A percentile compares a stretch with the other conserved stretches of the same genome.
phyloP scores from a whole-genome alignment of 2,113 vertebrate genomes.

The Dicentrarchus labrax region DNA sequence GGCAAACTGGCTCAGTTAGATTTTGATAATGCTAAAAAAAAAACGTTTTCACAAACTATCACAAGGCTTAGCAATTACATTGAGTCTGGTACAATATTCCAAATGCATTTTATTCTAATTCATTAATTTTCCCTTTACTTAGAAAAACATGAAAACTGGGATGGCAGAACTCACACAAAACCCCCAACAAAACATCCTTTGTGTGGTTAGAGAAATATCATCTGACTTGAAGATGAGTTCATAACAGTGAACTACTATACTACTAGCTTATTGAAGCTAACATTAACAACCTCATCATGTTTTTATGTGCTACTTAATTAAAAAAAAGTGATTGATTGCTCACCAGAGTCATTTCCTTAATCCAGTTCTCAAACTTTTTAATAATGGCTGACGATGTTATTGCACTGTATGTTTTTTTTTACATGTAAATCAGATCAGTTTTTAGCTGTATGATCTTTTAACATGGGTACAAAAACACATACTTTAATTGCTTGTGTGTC shows the following conservation, averaged over 20 bases:
- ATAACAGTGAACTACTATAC: no score
- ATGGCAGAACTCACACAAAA: no score
- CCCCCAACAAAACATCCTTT: background rate
- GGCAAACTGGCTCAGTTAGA: background rate
- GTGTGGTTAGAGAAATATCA: background rate
- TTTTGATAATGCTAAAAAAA: conserved; percentile 2
- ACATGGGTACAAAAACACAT: background rate
- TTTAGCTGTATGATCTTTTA: background rate
- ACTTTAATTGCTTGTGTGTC: background rate
- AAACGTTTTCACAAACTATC: background rate
- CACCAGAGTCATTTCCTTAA: background rate
- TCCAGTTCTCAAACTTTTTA: background rate
- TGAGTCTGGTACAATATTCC: background rate
- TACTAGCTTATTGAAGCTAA: background rate
- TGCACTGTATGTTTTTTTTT: background rate
- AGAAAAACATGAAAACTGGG: background rate
- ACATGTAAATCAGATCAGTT: background rate
- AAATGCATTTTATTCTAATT: background rate
- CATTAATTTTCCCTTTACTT: background rate
- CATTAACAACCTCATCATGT: background rate
- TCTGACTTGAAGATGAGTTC: no score
- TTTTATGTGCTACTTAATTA: background rate
- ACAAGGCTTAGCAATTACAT: background rate
- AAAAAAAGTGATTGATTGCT: background rate
- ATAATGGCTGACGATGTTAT: background rate